Percentiles rank a stretch among this genome's conserved stretches.
These are phyloP conservation scores for Thermophis baileyi DNA, from an alignment of 2,113 vertebrate genomes.

Conservation along the genomic window DNA sequence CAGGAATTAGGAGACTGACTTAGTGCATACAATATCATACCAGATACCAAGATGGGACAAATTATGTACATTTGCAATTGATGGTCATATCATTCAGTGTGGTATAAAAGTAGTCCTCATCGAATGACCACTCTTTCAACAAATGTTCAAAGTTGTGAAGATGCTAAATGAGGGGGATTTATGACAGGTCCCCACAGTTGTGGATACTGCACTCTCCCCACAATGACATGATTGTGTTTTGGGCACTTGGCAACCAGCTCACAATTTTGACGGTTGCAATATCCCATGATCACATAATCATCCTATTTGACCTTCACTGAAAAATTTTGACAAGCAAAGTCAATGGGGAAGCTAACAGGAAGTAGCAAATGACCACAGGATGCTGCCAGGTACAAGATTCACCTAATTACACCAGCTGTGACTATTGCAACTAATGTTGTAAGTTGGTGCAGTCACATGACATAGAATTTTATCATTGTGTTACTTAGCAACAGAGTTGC, in stretches of 20 bases:
- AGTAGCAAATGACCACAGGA: neutral
- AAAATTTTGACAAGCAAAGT: neutral
- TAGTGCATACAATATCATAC: too few species aligned
- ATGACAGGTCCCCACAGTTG: neutral
- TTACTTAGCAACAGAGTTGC: neutral
- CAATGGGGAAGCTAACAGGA: neutral
- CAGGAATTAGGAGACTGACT: neutral
- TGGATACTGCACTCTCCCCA: neutral
- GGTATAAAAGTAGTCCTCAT: neutral
- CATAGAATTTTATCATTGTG: neutral
- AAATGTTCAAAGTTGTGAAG: neutral
- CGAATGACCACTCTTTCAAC: neutral
- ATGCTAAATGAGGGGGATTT: neutral
- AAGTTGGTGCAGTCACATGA: neutral
- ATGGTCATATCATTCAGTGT: neutral
- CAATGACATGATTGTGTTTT: neutral
- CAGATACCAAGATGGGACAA: neutral
- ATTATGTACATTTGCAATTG: neutral
- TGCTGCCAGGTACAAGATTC: neutral
- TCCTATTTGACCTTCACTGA: neutral
- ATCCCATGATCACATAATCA: neutral
- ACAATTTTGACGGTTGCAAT: neutral
- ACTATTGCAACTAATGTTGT: neutral
- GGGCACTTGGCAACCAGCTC: neutral
- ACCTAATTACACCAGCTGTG: neutral